These are phyloP conservation scores for Dreissena polymorpha DNA, from an alignment of 1,140 invertebrate species.

Conservation along the genomic window DNA sequence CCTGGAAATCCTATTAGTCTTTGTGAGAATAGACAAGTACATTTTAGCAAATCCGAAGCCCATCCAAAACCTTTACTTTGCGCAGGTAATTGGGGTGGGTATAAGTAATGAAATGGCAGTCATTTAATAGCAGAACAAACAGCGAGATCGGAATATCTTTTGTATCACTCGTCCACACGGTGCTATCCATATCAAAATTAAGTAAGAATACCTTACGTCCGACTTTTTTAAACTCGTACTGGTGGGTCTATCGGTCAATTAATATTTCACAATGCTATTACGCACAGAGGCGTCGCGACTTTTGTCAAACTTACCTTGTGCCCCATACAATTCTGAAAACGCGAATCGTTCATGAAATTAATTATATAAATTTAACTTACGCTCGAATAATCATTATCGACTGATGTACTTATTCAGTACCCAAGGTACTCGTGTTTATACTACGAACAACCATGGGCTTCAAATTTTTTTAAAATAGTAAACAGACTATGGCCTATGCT, in stretches of 20 bases:
- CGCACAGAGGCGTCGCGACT: constrained; percentile 80
- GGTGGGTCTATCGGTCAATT: constrained; percentile 63
- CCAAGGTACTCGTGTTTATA: too few relatives aligned
- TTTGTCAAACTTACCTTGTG: constrained; percentile 78
- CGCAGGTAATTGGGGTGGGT: constrained; percentile 84
- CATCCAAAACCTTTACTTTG: constrained; percentile 84
- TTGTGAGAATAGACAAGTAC: constrained; percentile 88
- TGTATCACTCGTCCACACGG: constrained; percentile 85
- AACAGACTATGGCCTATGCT: too few relatives aligned
- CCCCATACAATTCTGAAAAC: constrained; percentile 75
- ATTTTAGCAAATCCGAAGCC: constrained; percentile 87
- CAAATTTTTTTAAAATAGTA: too few relatives aligned
- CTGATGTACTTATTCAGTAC: too few relatives aligned
- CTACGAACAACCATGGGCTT: too few relatives aligned
- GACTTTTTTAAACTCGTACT: constrained; percentile 74
- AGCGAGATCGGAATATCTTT: constrained; percentile 79
- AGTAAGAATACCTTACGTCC: constrained; percentile 71
- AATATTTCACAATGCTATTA: constrained; percentile 80
- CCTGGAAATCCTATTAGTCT: constrained; percentile 88
- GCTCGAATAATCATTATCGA: too few relatives aligned
- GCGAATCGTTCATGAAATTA: too few relatives aligned
- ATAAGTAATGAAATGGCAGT: constrained; percentile 76
- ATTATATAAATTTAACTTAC: too few relatives aligned
- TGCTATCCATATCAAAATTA: constrained; percentile 65
- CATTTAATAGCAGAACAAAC: constrained; percentile 76